These are phyloP conservation scores for Sinocyclocheilus anshuiensis DNA, from an alignment of 2,113 vertebrate species.

Conservation along the genomic window DNA sequence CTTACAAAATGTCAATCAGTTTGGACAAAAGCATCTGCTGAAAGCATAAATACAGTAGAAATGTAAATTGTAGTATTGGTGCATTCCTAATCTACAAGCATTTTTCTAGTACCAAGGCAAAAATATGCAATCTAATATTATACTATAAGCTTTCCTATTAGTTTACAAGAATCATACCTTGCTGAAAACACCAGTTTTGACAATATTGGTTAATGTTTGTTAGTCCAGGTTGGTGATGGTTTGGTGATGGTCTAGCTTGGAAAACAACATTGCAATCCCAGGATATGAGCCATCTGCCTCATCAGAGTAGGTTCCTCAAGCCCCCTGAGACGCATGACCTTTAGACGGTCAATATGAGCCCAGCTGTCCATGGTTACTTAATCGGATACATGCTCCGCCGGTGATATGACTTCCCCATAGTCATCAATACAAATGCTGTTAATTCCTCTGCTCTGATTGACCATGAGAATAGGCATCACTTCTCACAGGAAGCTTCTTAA, in stretches of 20 bases:
- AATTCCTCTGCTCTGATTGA: slow-evolving; percentile 8
- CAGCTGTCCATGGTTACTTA: slow-evolving; percentile 63
- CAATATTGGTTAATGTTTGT: neutral
- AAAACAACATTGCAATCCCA: neutral
- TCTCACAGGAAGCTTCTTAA: neutral
- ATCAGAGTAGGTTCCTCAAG: slow-evolving; percentile 41
- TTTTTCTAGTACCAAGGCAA: too few species aligned
- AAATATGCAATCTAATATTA: neutral
- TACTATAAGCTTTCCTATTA: neutral
- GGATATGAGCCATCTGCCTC: slow-evolving; percentile 36
- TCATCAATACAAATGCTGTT: slow-evolving; percentile 48
- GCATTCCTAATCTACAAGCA: too few species aligned
- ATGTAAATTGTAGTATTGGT: too few species aligned
- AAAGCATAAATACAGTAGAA: neutral
- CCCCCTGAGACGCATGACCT: slow-evolving; percentile 60
- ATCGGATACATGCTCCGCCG: slow-evolving; percentile 38
- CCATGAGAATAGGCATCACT: slow-evolving; percentile 20
- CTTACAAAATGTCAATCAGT: neutral
- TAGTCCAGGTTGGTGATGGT: neutral
- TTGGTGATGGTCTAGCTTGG: neutral
- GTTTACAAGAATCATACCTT: neutral
- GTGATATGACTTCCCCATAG: slow-evolving; percentile 11
- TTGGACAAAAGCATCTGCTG: neutral
- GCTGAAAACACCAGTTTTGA: neutral
- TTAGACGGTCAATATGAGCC: slow-evolving; percentile 57